A percentile compares a stretch with the other conserved stretches of the same genome.
phyloP scores from a whole-genome alignment of 2,797 vertebrate genomes.

The Ficedula albicollis region DNA sequence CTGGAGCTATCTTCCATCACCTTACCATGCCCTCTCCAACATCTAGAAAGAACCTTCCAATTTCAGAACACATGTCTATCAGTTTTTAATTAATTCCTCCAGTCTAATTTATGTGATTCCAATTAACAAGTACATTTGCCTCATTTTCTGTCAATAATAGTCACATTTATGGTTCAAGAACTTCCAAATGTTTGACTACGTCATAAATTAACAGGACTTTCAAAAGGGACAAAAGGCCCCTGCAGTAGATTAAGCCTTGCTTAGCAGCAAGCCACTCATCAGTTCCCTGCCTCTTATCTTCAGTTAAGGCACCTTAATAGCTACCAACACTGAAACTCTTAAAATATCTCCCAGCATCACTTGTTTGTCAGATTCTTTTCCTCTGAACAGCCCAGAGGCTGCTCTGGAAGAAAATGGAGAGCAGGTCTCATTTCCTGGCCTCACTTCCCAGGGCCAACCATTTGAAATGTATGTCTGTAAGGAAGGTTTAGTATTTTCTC shows the following conservation, averaged over 20 bases:
- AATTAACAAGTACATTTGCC: slow-evolving; percentile 45
- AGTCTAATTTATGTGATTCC: slow-evolving; percentile 1
- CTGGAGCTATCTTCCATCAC: background rate
- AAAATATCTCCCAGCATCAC: background rate
- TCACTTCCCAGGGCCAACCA: background rate
- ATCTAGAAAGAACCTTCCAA: slow-evolving; percentile 12
- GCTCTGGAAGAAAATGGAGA: background rate
- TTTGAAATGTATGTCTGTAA: background rate
- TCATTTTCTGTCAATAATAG: slow-evolving; percentile 55
- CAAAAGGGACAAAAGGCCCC: background rate
- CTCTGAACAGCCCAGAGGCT: background rate
- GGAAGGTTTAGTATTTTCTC: background rate
- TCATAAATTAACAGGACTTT: slow-evolving; percentile 2
- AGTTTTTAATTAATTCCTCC: slow-evolving; percentile 59
- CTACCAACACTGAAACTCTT: background rate
- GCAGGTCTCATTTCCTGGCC: background rate
- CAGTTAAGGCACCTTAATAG: background rate
- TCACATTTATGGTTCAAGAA: slow-evolving; percentile 33
- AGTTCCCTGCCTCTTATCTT: background rate
- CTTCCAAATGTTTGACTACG: slow-evolving; percentile 33
- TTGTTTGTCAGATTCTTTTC: background rate
- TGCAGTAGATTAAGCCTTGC: background rate
- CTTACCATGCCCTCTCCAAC: background rate
- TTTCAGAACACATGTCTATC: slow-evolving; percentile 31
- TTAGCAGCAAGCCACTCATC: background rate